Evolutionary conservation across 2,888 invertebrate genomes (phyloP), one percentile per base, ranked within the genome.

Genomic region (Argynnis bischoffii): DNA sequence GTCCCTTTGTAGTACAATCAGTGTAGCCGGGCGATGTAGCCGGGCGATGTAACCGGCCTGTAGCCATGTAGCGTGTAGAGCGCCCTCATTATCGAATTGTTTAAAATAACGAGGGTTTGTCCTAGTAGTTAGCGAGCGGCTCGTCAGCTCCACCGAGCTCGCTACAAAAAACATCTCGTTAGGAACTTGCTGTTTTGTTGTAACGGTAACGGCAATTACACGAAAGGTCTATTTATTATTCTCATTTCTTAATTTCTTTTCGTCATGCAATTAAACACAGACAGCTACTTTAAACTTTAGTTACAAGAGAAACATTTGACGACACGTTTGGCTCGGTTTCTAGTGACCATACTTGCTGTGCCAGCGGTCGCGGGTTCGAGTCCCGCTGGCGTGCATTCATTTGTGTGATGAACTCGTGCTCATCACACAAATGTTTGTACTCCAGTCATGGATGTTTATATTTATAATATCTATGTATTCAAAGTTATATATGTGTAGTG

Each of bases 81-180:
- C 81, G 81, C 78, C 79, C 79, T 88, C 88, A 86, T 89, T 89
- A 89, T 86, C 85, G 88, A 89, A 89, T 89, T 90, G 90, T 91
- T 90, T 90, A 91, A 90, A 91, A 88, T 90, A 89, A 90, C 89
- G 88, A 90, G 89, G 70, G 72, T 79, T 80, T 80, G 81, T 81
- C 76, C 79, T 76, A 74, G 79, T 75, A 81, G 80, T 80, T 79
- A 82, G 74, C 55, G 67, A 69, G 35, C 18, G 11, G 35, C 67
- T 66, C 60, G 47, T 63, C 65, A 55, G 35, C 31, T 16, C 26
- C 15, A 31, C 41, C 41, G 31, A 31, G 50, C n/a, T 31, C 35
- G 35, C 47, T 53, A 35, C 16, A 53, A 41, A 53, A 53, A 53
- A 63, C 53, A 50, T 63, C 53, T 63, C 51, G 53, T 41, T 53